Percentiles rank a stretch among this genome's conserved stretches.
Evolutionary conservation across 2,113 vertebrate species (phyloP).

Genomic region (Pelecanoides urinatrix): DNA sequence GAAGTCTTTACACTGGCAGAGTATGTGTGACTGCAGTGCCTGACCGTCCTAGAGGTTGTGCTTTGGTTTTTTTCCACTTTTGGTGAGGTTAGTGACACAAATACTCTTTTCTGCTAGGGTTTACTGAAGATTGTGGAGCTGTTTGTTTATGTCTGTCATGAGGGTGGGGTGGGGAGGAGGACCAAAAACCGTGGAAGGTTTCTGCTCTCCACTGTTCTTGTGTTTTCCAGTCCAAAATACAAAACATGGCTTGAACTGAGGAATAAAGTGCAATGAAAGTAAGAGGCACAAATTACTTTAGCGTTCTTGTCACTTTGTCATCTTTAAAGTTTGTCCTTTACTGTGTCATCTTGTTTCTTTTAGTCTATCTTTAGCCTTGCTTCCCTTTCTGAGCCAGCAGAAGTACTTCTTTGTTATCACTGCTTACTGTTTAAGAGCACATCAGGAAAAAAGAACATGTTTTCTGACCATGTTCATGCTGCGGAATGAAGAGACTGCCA

Average conservation of each 20-base stretch:
- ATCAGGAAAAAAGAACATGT: not conserved
- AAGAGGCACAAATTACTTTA: not conserved
- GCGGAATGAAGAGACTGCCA: not conserved
- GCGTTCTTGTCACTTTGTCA: not conserved
- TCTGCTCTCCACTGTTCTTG: accelerated
- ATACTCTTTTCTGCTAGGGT: not conserved
- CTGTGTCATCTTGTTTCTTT: not conserved
- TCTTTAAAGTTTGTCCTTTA: not conserved
- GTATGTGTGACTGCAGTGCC: not conserved
- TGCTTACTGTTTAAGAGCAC: not conserved
- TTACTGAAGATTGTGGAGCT: not conserved
- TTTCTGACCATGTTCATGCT: not conserved
- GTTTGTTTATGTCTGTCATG: not conserved
- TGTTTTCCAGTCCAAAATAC: not conserved
- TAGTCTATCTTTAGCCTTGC: not conserved
- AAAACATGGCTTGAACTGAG: not conserved
- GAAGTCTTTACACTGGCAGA: not conserved
- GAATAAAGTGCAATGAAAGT: not conserved
- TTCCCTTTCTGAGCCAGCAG: not conserved
- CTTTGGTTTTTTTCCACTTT: not conserved
- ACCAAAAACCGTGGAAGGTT: not conserved
- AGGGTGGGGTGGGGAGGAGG: not conserved
- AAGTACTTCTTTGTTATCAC: not conserved
- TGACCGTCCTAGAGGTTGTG: accelerated
- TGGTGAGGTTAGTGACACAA: not conserved